These are phyloP conservation scores for Hirtodrosophila histrioides DNA, from an alignment of 2,888 invertebrate species.

Conservation along the genomic window DNA sequence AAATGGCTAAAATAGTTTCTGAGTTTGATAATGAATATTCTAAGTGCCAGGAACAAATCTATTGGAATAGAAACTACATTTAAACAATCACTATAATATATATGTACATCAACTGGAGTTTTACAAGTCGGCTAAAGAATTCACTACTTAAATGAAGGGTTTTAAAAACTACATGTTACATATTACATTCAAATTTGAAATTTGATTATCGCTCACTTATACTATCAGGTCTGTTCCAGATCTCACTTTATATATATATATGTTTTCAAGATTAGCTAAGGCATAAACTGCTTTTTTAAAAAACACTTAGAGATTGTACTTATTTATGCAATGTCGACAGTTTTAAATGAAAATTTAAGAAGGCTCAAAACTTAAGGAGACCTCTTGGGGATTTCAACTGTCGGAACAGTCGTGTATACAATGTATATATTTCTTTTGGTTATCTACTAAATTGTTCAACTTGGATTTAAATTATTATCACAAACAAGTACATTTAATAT, in stretches of 20 bases:
- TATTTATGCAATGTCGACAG: neutral
- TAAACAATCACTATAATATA: conserved; percentile 16
- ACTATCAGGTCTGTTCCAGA: neutral
- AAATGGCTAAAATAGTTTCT: conserved; percentile 23
- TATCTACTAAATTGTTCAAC: conserved; percentile 68
- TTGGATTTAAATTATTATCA: conserved; percentile 75
- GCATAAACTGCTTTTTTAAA: neutral
- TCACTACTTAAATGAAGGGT: conserved; percentile 30
- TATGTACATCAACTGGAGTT: conserved; percentile 17
- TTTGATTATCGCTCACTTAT: conserved; percentile 25
- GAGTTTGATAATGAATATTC: conserved; percentile 40
- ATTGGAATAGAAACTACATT: conserved; percentile 24
- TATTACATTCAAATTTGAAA: conserved; percentile 26
- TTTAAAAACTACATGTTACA: neutral
- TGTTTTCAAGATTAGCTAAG: neutral
- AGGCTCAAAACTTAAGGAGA: neutral
- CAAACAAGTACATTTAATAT: conserved; percentile 74
- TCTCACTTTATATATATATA: neutral
- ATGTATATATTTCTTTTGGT: conserved; percentile 4
- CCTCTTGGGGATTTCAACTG: conserved; percentile 1
- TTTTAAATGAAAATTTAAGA: neutral
- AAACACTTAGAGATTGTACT: neutral
- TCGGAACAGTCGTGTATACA: conserved; percentile 1
- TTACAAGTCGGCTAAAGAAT: conserved; percentile 23
- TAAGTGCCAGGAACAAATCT: conserved; percentile 44